These are phyloP conservation scores for Fistularia commersonii DNA, from an alignment of 2,797 vertebrate species.

Conservation along the genomic window DNA sequence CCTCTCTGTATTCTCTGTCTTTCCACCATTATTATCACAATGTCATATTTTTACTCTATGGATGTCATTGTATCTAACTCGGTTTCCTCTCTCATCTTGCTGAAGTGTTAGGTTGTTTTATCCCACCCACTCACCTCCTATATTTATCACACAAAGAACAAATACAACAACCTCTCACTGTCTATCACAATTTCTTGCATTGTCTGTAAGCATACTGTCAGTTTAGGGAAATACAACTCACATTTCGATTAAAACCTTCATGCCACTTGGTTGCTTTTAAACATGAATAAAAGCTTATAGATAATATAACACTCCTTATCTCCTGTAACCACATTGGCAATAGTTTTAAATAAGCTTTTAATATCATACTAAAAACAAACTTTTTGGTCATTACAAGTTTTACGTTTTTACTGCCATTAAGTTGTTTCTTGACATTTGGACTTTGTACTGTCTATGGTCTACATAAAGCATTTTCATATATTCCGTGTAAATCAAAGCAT, in stretches of 20 bases:
- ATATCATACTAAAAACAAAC: too few species aligned
- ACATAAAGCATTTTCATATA: too few species aligned
- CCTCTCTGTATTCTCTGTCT: conserved; percentile 36
- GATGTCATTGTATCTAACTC: conserved; percentile 61
- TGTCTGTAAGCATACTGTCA: conserved; percentile 50
- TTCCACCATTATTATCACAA: conserved; percentile 52
- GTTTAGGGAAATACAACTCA: conserved; percentile 52
- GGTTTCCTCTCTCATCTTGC: conserved; percentile 61
- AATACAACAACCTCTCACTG: conserved; percentile 60
- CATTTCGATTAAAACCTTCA: conserved; percentile 36
- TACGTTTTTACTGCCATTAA: too few species aligned
- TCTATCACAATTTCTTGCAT: conserved; percentile 36
- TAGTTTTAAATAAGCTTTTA: too few species aligned
- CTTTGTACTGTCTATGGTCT: too few species aligned
- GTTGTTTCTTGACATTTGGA: too few species aligned
- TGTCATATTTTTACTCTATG: conserved; percentile 57
- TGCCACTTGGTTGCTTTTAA: conserved; percentile 38
- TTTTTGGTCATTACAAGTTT: too few species aligned
- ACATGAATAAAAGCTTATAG: conserved; percentile 42
- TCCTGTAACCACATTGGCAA: background rate
- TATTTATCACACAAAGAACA: conserved; percentile 70
- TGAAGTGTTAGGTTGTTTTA: conserved; percentile 59
- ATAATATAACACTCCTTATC: conserved; percentile 24
- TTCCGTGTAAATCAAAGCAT: too few species aligned
- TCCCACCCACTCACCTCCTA: conserved; percentile 71